Evolutionary conservation across 2,888 invertebrate species (phyloP), one percentile per base, ranked within the genome.

Genomic region (Drosophila mayaguana): DNA sequence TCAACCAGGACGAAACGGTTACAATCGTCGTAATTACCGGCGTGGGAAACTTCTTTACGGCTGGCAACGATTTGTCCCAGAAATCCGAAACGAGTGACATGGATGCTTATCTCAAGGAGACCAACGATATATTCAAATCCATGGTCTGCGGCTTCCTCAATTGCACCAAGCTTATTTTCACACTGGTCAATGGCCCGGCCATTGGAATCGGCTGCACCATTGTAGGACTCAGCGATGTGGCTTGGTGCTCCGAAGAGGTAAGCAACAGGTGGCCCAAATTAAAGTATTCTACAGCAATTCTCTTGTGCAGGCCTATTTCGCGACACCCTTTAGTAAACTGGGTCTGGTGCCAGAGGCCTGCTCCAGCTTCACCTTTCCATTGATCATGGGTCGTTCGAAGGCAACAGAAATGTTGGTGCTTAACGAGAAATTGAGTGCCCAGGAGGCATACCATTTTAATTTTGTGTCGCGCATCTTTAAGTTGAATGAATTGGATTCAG

Each of bases 141-240:
- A 96, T 96, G 93, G 94, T 98, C 3, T 93, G 94, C n/a, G 70
- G 81, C 18, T 73, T 87, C 80, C 97, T 98, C 75, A 95, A 95
- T 78, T 98, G 97, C 92, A 97, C 97, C 0, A 99, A 99, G 93
- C 93, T 98, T 40, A 91, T 99, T 48, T 94, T 99, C 74, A 97
- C 96, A 16, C 93, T 98, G 66, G 96, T 99, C 0, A 98, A 99
- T 94, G 99, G 99, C 2, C 98, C 98, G 46, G 97, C 98, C 16
- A 95, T 99, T 80, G 99, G 99, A 32, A 96, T 99, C 80, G 92
- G 92, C 9, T 73, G 87, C 12, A 99, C 99, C 0, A 95, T 96
- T 12, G 93, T 97, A 57, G 96, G 96, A 0, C 94, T 99, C 1
- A 98, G 96, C 93, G 99, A 99, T 94, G 94, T 97, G 65, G 96